A percentile compares a stretch with the other conserved stretches of the same genome.
Evolutionary conservation across 2,797 vertebrate species (phyloP).

Genomic region (Ciconia nigra): DNA sequence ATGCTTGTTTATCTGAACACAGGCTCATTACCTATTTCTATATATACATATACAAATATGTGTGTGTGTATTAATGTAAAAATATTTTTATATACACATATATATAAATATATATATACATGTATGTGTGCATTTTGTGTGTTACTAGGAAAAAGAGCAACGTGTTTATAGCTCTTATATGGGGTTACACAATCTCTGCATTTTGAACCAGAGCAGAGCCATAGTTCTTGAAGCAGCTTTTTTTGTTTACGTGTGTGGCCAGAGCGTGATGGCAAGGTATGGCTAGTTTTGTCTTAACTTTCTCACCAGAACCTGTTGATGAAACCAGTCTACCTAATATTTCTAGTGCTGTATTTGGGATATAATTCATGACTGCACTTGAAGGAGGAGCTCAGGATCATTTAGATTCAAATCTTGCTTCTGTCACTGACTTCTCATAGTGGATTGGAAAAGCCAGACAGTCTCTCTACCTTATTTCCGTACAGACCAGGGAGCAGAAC

Average conservation of each 20-base stretch:
- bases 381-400: background rate
- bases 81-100: background rate
- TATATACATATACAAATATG: background rate
- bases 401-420: background rate
- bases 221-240: background rate
- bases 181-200: background rate
- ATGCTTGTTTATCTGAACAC: background rate
- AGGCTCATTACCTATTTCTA: background rate
- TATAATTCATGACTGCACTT: background rate
- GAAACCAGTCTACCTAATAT: background rate
- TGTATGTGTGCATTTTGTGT: background rate
- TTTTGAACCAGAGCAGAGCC: background rate
- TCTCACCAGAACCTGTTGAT: background rate
- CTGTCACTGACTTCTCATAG: background rate
- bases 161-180: background rate
- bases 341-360: background rate
- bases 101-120: background rate
- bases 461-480: background rate
- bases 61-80: background rate
- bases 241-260: background rate
- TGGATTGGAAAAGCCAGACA: background rate
- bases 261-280: background rate
- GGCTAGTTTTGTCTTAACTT: background rate
- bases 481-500: background rate
- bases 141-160: background rate